phyloP scores from a whole-genome alignment of 2,888 invertebrate genomes.

The Holacanthella duospinosa region DNA sequence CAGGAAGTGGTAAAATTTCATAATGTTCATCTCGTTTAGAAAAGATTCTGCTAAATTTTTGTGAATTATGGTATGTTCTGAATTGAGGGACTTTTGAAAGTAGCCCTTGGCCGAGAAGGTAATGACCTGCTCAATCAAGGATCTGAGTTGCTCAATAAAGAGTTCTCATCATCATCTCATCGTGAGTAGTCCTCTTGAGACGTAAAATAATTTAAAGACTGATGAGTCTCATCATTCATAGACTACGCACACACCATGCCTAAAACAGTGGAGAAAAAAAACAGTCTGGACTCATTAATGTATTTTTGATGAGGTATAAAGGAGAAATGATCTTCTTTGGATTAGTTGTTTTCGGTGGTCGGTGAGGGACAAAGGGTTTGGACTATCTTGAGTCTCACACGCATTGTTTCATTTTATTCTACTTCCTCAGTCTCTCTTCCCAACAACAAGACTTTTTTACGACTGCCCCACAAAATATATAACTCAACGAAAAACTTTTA shows the following conservation, averaged over 20 bases:
- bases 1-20: too few relatives aligned
- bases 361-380: conserved; percentile 27
- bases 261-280: too few relatives aligned
- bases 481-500: neutral
- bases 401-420: conserved; percentile 13
- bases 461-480: neutral
- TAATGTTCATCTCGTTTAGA: too few relatives aligned
- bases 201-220: neutral
- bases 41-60: too few relatives aligned
- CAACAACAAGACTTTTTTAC: neutral
- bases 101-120: too few relatives aligned
- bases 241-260: conserved; percentile 8
- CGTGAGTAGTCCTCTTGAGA: neutral
- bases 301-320: conserved; percentile 39
- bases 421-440: conserved; percentile 2
- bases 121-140: conserved; percentile 4
- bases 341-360: conserved; percentile 18
- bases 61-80: too few relatives aligned
- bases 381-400: neutral
- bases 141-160: neutral
- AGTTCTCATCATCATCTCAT: neutral
- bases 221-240: conserved; percentile 26
- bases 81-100: too few relatives aligned
- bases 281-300: conserved; percentile 38
- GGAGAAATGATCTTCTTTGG: conserved; percentile 27